Evolutionary conservation across 2,888 invertebrate genomes (phyloP), one percentile per base, ranked within the genome.

Genomic region (Tortrix viridana): DNA sequence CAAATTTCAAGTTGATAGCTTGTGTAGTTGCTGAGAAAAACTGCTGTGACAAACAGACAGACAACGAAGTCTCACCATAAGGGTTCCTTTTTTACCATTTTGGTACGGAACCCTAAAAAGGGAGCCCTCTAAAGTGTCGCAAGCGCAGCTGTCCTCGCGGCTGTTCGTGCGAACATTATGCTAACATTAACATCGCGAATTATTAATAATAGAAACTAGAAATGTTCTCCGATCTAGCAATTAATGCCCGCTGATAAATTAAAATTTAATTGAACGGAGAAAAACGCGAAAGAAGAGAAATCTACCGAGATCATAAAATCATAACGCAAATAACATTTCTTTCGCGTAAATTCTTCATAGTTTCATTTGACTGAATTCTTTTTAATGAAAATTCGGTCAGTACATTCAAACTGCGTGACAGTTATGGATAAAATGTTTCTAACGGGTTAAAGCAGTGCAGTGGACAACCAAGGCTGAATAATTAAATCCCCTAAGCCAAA

Each of bases 51-150:
- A n/a, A n/a, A n/a, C n/a, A n/a, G n/a, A n/a, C n/a, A n/a, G n/a
- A n/a, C n/a, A n/a, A n/a, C n/a, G n/a, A n/a, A n/a, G n/a, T n/a
- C n/a, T n/a, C n/a, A n/a, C n/a, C n/a, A n/a, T n/a, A n/a, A n/a
- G n/a, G n/a, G n/a, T n/a, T n/a, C n/a, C n/a, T n/a, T n/a, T n/a
- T n/a, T n/a, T n/a, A n/a, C n/a, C n/a, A n/a, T n/a, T n/a, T n/a
- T n/a, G n/a, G n/a, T n/a, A n/a, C n/a, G n/a, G n/a, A n/a, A n/a
- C n/a, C 5, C 6, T 26, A 26, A 46, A 37, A 18, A 20, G 9
- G 41, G 54, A 54, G 16, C 26, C 54, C 32, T 71, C 68, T 72
- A 76, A 77, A 79, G 79, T 74, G 72, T 22, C 70, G 32, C 32
- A 32, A 32, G 32, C 73, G 38, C 48, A 48, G 54, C 60, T 44